These are phyloP conservation scores for Esox masquinongy DNA, from an alignment of 2,797 vertebrate species.

Conservation along the genomic window DNA sequence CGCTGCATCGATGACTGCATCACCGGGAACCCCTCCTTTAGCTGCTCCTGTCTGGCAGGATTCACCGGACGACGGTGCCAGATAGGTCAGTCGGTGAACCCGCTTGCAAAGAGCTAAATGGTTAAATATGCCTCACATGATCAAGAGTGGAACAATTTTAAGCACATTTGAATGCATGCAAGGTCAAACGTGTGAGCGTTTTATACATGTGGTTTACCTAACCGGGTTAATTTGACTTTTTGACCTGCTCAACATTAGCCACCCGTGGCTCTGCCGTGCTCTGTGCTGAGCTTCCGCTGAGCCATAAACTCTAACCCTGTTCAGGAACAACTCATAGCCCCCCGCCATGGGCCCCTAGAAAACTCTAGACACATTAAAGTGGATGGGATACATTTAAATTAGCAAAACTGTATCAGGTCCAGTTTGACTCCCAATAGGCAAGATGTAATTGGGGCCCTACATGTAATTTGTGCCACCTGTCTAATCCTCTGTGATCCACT, in stretches of 20 bases:
- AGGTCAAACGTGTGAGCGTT: no score
- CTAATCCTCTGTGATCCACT: no score
- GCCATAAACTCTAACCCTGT: neutral
- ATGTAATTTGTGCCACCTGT: no score
- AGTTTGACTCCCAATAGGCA: no score
- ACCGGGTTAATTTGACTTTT: neutral
- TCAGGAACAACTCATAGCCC: neutral
- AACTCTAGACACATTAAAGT: neutral
- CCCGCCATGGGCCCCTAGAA: no score
- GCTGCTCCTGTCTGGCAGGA: conserved; percentile 92
- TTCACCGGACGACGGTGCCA: conserved; percentile 92
- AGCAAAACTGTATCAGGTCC: no score
- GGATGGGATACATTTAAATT: neutral
- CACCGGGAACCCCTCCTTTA: conserved; percentile 92
- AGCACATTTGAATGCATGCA: no score
- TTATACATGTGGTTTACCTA: no score
- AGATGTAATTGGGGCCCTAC: no score
- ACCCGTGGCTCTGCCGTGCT: neutral
- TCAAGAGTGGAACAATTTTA: no score
- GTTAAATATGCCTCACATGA: no score
- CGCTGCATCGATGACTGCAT: conserved; percentile 96
- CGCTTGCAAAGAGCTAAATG: no score
- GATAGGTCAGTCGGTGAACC: conserved; percentile 78
- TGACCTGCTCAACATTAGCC: neutral
- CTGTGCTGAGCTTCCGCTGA: conserved; percentile 32